Conservation (phyloP, 1,140 invertebrate genomes). For the Brachionus manjavacas region DNA sequence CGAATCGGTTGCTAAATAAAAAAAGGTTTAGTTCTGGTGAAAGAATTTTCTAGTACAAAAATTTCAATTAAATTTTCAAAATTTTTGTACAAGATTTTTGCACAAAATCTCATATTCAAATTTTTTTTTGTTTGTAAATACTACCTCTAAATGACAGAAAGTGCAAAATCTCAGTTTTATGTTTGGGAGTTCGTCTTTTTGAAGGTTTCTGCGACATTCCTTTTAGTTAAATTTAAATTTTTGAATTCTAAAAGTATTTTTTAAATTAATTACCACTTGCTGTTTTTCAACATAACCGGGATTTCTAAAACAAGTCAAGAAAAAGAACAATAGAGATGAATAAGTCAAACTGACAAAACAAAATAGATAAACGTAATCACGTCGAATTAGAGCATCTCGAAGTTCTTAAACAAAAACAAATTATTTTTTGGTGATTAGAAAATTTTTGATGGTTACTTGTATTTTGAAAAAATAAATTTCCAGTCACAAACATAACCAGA, state of each 20-base stretch:
- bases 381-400: neutral
- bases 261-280: neutral
- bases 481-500: neutral
- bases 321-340: conserved; percentile 14
- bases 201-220: neutral
- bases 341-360: conserved; percentile 18
- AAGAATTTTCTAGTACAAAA: no score
- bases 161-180: neutral
- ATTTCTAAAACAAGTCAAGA: conserved; percentile 21
- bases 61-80: neutral
- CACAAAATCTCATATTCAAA: no score
- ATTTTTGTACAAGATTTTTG: neutral
- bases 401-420: neutral
- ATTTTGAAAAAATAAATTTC: conserved; percentile 20
- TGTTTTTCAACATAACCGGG: conserved; percentile 14
- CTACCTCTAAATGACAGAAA: neutral
- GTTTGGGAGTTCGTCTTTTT: neutral
- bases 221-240: neutral
- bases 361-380: conserved; percentile 5
- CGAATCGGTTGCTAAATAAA: conserved; percentile 39
- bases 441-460: neutral
- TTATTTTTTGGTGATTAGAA: neutral
- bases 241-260: no score
- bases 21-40: neutral
- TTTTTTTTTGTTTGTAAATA: neutral